Conservation (phyloP, 2,113 vertebrate genomes). For the Pterocles gutturalis region DNA sequence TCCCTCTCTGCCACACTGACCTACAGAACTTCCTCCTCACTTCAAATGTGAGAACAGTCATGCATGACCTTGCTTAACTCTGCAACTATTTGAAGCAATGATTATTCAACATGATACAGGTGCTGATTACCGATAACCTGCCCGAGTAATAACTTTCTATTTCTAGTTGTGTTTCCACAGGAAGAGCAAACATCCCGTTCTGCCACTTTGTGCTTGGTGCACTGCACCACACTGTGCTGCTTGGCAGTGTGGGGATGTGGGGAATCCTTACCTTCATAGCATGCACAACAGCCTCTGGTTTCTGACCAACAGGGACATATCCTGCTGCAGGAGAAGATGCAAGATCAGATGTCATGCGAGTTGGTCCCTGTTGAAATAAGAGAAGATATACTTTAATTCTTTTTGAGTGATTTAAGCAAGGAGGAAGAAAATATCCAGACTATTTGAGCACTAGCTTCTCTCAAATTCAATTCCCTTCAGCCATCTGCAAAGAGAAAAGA, state of each 20-base stretch:
- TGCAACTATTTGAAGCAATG: not conserved
- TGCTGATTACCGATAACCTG: not conserved
- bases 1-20: not conserved
- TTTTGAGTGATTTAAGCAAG: not conserved
- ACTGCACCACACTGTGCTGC: not conserved
- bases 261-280: conserved; percentile 90
- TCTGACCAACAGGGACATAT: conserved; percentile 88
- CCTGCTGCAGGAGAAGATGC: conserved; percentile 83
- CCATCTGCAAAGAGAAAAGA: not conserved
- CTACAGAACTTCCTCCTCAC: not conserved
- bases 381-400: not conserved
- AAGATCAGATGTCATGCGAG: conserved; percentile 84
- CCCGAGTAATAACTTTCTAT: not conserved
- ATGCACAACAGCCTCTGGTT: conserved; percentile 93
- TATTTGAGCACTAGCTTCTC: not conserved
- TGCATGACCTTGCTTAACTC: not conserved
- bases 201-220: not conserved
- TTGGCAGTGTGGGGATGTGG: not conserved
- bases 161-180: not conserved
- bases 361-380: conserved; percentile 78
- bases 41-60: not conserved
- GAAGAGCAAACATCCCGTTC: not conserved
- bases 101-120: not conserved
- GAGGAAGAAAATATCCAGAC: not conserved
- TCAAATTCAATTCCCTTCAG: not conserved